Conservation (phyloP, 1,140 invertebrate species). For the Apolygus lucorum region DNA sequence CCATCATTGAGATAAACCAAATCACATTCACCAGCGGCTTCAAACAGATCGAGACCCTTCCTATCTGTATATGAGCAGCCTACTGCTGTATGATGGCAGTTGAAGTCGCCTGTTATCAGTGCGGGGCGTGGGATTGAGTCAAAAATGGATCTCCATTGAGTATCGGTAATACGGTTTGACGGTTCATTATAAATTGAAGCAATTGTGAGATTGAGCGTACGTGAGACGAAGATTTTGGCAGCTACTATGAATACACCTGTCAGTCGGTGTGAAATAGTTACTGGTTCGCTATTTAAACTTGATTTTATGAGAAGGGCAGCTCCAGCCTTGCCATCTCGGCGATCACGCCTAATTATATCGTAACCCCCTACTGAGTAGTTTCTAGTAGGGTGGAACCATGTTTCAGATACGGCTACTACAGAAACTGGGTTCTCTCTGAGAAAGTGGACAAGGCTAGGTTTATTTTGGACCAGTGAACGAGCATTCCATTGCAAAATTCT, state of each 20-base stretch:
- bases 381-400: not conserved
- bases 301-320: not conserved
- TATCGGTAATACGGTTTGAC: not conserved
- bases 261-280: not conserved
- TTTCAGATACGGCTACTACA: not conserved
- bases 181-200: constrained; percentile 1
- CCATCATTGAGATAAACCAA: not conserved
- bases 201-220: not conserved
- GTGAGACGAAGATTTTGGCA: not conserved
- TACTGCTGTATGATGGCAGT: not conserved
- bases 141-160: not conserved
- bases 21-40: not conserved
- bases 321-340: not conserved
- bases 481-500: constrained; percentile 10
- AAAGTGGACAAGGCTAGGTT: not conserved
- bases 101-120: constrained; percentile 1
- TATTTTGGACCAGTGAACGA: not conserved
- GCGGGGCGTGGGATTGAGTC: not conserved
- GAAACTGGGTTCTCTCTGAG: not conserved
- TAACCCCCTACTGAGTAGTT: not conserved
- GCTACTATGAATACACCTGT: not conserved
- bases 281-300: not conserved
- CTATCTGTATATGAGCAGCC: not conserved
- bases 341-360: not conserved
- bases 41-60: not conserved